A percentile compares a stretch with the other conserved stretches of the same genome.
phyloP scores from a whole-genome alignment of 2,888 invertebrate genomes.

The Lypha dubia region DNA sequence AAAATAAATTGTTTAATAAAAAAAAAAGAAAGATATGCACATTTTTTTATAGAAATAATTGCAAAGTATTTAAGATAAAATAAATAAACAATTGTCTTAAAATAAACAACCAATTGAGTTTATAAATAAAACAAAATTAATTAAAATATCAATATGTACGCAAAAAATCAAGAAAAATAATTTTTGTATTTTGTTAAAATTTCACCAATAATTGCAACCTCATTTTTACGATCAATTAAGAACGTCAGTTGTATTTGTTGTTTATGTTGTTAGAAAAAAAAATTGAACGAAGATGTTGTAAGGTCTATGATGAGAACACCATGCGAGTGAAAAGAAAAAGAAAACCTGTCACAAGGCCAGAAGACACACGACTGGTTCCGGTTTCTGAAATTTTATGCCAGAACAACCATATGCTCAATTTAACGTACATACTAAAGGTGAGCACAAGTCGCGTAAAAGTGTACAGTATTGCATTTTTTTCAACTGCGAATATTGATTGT shows the following conservation, averaged over 20 bases:
- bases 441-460: too few species aligned
- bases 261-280: too few species aligned
- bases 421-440: too few species aligned
- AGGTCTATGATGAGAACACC: too few species aligned
- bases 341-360: too few species aligned
- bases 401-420: too few species aligned
- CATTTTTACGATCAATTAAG: conserved; percentile 2
- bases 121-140: not conserved
- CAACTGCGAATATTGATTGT: too few species aligned
- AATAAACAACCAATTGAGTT: conserved; percentile 1
- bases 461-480: too few species aligned
- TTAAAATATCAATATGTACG: not conserved
- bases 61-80: not conserved
- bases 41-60: not conserved
- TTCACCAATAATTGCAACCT: conserved; percentile 8
- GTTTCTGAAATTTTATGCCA: too few species aligned
- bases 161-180: not conserved
- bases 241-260: not conserved
- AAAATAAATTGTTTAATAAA: not conserved
- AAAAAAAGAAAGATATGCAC: not conserved
- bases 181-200: not conserved
- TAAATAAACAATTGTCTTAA: not conserved
- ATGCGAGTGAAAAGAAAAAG: too few species aligned
- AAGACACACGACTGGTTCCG: too few species aligned
- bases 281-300: too few species aligned